These are phyloP conservation scores for Oryzias woworae DNA, from an alignment of 2,113 vertebrate genomes.

Conservation along the genomic window DNA sequence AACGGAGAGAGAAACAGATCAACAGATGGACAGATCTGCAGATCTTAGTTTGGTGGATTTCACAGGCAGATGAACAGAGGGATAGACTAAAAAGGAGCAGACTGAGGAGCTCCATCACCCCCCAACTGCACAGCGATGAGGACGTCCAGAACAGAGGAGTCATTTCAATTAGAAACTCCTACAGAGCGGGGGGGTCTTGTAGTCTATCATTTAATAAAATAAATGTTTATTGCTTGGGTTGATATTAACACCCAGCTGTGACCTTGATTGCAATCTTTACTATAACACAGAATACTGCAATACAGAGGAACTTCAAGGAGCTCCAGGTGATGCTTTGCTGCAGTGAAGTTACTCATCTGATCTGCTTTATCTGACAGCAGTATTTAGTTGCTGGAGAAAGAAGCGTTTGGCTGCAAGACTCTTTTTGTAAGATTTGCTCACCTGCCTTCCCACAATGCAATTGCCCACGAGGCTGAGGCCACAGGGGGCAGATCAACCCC, in stretches of 20 bases:
- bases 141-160: slow-evolving; percentile 12
- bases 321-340: background rate
- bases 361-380: too few relatives aligned
- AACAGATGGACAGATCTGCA: slow-evolving; percentile 32
- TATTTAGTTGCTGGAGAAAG: too few relatives aligned
- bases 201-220: slow-evolving; percentile 15
- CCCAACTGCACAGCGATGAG: slow-evolving; percentile 52
- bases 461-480: background rate
- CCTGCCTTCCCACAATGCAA: too few relatives aligned
- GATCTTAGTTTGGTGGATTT: slow-evolving; percentile 34
- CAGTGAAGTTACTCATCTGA: too few relatives aligned
- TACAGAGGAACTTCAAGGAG: background rate
- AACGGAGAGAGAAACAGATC: slow-evolving; percentile 24
- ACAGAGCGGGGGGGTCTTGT: background rate
- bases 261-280: background rate
- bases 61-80: slow-evolving; percentile 17
- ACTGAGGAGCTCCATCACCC: slow-evolving; percentile 54
- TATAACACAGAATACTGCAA: slow-evolving; percentile 6
- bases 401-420: too few relatives aligned
- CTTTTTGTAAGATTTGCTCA: too few relatives aligned
- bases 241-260: slow-evolving; percentile 13
- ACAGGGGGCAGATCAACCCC: background rate
- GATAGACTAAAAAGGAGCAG: slow-evolving; percentile 12
- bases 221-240: slow-evolving; percentile 17
- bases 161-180: background rate